phyloP scores from a whole-genome alignment of 2,797 vertebrate genomes.

The Bradypodion pumilum region DNA sequence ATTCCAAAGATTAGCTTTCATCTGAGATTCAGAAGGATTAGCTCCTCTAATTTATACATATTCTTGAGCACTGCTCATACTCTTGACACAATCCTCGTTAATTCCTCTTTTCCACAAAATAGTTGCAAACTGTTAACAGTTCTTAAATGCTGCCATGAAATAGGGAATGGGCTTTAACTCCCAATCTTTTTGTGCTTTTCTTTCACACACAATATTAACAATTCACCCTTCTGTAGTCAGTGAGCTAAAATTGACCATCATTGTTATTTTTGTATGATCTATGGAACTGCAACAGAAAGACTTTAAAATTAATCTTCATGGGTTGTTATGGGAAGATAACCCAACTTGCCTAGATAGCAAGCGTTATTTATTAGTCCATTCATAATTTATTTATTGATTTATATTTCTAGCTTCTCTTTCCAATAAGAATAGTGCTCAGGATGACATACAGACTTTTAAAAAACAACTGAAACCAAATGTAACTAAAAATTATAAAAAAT shows the following conservation, averaged over 20 bases:
- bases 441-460: no score
- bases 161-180: background rate
- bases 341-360: background rate
- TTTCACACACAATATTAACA: constrained; percentile 7
- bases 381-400: background rate
- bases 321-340: background rate
- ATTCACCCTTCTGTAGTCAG: background rate
- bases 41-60: background rate
- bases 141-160: background rate
- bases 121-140: background rate
- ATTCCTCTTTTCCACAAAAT: background rate
- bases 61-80: background rate
- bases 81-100: background rate
- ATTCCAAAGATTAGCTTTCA: background rate
- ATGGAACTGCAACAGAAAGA: background rate
- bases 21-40: background rate
- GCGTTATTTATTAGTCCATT: background rate
- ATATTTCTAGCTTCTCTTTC: background rate
- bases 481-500: no score
- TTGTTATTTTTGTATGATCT: background rate
- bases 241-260: background rate
- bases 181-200: background rate
- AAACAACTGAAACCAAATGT: no score
- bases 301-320: background rate
- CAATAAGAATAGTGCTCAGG: no score